These are phyloP conservation scores for Diaperis boleti DNA, from an alignment of 2,888 invertebrate genomes.

Conservation along the genomic window DNA sequence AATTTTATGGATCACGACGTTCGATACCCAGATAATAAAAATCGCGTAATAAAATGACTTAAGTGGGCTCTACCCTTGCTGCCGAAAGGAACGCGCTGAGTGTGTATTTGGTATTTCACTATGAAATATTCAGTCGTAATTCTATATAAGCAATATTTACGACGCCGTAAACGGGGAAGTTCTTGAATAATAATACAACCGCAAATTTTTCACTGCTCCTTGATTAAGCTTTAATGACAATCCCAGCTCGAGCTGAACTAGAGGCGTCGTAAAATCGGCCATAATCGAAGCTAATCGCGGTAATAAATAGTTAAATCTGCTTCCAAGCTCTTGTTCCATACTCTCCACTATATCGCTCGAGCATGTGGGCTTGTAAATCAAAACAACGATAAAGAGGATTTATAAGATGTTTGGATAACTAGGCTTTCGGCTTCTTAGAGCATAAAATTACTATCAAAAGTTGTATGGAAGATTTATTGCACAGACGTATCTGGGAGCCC, in stretches of 20 bases:
- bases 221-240: constrained; percentile 26
- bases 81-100: constrained; percentile 15
- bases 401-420: neutral
- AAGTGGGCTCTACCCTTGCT: constrained; percentile 12
- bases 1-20: constrained; percentile 37
- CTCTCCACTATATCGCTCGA: neutral
- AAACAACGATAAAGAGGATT: constrained; percentile 1
- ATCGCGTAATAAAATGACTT: constrained; percentile 27
- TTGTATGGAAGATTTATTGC: constrained; percentile 1
- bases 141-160: constrained; percentile 36
- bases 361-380: neutral
- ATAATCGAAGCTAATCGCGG: constrained; percentile 15
- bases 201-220: constrained; percentile 12
- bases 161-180: constrained; percentile 27
- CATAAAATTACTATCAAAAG: neutral
- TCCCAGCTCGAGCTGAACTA: neutral
- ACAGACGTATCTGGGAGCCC: no score
- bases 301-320: constrained; percentile 1
- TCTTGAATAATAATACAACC: constrained; percentile 29
- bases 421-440: neutral
- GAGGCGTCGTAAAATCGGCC: constrained; percentile 13
- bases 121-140: constrained; percentile 35
- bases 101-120: constrained; percentile 28
- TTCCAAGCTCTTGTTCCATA: neutral
- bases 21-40: constrained; percentile 28